Evolutionary conservation across 2,888 invertebrate genomes (phyloP).

Genomic region (Sinohyriopsis cumingii): DNA sequence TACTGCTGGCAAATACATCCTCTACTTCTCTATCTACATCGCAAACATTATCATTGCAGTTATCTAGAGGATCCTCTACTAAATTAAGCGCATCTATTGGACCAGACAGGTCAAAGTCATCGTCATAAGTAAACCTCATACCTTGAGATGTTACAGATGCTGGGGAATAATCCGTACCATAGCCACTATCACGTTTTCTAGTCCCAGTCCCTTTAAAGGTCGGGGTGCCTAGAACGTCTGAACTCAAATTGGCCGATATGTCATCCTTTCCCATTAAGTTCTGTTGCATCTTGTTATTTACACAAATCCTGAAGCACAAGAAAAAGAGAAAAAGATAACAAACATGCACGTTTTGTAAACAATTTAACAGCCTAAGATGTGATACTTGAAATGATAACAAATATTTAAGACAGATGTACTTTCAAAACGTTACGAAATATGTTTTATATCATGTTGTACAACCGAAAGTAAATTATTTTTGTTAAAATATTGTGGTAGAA

Average conservation of each 20-base stretch:
- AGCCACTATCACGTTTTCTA: conserved; percentile 59
- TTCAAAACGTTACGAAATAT: too few species aligned
- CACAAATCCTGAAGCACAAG: conserved; percentile 9
- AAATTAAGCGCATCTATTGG: neutral
- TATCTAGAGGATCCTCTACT: too few species aligned
- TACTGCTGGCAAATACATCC: conserved; percentile 21
- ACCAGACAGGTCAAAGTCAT: conserved; percentile 10
- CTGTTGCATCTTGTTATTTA: conserved; percentile 19
- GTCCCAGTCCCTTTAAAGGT: conserved; percentile 7
- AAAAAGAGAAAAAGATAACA: neutral
- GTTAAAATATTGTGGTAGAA: too few species aligned
- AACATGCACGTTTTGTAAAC: too few species aligned
- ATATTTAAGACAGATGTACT: too few species aligned
- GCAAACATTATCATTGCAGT: too few species aligned
- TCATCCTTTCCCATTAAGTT: too few species aligned
- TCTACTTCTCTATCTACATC: conserved; percentile 15
- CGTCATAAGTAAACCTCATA: conserved; percentile 50
- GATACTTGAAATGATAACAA: too few species aligned
- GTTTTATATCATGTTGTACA: too few species aligned
- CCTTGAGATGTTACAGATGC: conserved; percentile 34
- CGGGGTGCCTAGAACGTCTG: neutral
- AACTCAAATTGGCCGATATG: too few species aligned
- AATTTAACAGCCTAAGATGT: too few species aligned
- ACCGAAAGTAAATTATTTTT: too few species aligned
- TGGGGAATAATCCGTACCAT: conserved; percentile 59